Conservation (phyloP, 53 echinoderm and acorn worm genomes). For the Crossaster papposus region DNA sequence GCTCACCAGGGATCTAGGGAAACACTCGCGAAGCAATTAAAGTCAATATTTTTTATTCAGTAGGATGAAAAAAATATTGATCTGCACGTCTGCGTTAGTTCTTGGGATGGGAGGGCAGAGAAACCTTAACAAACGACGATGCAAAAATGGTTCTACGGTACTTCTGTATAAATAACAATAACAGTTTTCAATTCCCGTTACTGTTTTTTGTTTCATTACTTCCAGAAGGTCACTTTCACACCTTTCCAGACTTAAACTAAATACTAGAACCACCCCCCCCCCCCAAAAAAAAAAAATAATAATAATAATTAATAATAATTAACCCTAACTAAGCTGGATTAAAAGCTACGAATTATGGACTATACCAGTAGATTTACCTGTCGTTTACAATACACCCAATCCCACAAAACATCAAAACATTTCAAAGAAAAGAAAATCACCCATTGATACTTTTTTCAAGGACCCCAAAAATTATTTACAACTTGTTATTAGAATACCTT, state of each 20-base stretch:
- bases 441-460: not conserved
- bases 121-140: not conserved
- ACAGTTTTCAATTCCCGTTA: too few relatives aligned
- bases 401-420: not conserved
- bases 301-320: too few relatives aligned
- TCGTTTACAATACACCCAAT: not conserved
- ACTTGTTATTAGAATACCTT: not conserved
- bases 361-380: not conserved
- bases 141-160: not conserved
- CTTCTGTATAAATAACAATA: too few relatives aligned
- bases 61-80: not conserved
- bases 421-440: not conserved
- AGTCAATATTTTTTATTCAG: not conserved
- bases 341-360: too few relatives aligned
- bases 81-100: not conserved
- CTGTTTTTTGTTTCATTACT: too few relatives aligned
- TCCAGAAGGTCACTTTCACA: too few relatives aligned
- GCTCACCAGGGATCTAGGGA: not conserved
- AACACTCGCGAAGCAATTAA: not conserved
- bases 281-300: too few relatives aligned
- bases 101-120: not conserved
- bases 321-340: too few relatives aligned
- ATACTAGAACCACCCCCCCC: too few relatives aligned
- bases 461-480: slow-evolving; percentile 1
- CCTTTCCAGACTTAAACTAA: too few relatives aligned